Evolutionary conservation across 2,797 vertebrate genomes (phyloP).

Genomic region (Helicolenus hilgendorfi): DNA sequence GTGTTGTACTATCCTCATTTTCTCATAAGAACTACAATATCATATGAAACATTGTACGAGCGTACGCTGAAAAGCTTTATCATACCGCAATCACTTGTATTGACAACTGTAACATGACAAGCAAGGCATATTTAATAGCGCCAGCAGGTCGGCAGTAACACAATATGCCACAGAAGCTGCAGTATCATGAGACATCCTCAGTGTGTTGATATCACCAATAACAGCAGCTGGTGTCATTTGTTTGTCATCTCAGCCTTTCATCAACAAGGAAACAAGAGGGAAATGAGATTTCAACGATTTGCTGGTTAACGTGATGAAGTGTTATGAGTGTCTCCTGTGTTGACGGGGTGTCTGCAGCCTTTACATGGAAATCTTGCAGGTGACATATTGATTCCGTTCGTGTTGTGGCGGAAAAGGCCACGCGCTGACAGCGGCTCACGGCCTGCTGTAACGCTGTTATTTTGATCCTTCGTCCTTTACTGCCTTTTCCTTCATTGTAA

Average conservation of each 20-base stretch:
- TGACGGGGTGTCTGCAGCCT: conserved; percentile 21
- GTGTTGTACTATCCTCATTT: no score
- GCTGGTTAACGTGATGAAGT: conserved; percentile 29
- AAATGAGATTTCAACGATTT: conserved; percentile 20
- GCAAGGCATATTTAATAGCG: not conserved
- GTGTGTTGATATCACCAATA: not conserved
- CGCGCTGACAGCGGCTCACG: conserved; percentile 2
- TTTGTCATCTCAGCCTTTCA: conserved; percentile 43
- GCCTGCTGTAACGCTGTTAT: conserved; percentile 6
- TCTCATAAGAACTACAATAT: rapidly evolving
- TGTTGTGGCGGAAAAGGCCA: conserved; percentile 17
- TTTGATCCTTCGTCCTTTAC: conserved; percentile 29
- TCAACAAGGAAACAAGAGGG: not conserved
- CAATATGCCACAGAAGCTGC: not conserved
- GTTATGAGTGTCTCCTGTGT: not conserved
- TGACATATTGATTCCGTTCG: conserved; percentile 20
- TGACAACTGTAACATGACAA: not conserved
- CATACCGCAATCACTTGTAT: not conserved
- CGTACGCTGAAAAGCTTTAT: no score
- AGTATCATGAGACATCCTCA: not conserved
- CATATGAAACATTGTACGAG: no score
- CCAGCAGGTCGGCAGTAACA: not conserved
- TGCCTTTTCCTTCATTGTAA: conserved; percentile 39
- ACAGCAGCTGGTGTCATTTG: conserved; percentile 16
- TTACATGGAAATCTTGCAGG: conserved; percentile 18